phyloP scores from a whole-genome alignment of 2,113 vertebrate species.

The Nannospalax galili region DNA sequence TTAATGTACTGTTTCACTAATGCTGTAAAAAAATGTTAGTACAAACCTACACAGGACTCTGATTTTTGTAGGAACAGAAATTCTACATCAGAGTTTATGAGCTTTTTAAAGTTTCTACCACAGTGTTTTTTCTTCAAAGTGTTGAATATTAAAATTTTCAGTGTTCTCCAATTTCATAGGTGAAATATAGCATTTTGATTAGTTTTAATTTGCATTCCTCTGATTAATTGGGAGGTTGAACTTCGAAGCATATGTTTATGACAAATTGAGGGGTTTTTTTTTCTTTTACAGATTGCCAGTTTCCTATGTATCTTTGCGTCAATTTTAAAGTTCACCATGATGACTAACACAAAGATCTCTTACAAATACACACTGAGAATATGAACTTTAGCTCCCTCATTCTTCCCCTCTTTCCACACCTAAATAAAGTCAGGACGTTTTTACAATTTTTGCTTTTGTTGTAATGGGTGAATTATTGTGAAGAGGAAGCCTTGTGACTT shows the following conservation, averaged over 20 bases:
- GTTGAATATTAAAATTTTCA: constrained; percentile 28
- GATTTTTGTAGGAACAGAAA: constrained; percentile 35
- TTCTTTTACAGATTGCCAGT: constrained; percentile 3
- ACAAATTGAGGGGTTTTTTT: constrained; percentile 42
- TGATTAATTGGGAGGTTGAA: constrained; percentile 49
- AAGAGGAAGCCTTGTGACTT: neutral
- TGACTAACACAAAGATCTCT: constrained; percentile 43
- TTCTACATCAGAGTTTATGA: constrained; percentile 35
- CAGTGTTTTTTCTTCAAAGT: neutral
- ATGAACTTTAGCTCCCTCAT: neutral
- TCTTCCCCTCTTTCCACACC: constrained; percentile 5
- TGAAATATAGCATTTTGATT: constrained; percentile 46
- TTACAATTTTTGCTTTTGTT: constrained; percentile 13
- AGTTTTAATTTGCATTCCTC: constrained; percentile 47
- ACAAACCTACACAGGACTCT: constrained; percentile 6
- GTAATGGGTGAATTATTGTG: constrained; percentile 30
- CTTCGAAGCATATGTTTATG: constrained; percentile 58
- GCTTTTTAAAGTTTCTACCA: constrained; percentile 37
- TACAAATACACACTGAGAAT: constrained; percentile 12
- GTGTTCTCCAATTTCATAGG: constrained; percentile 34
- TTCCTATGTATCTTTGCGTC: constrained; percentile 20
- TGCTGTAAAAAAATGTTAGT: constrained; percentile 8
- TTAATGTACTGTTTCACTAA: constrained; percentile 5
- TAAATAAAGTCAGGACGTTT: constrained; percentile 24
- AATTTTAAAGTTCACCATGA: constrained; percentile 36